These are phyloP conservation scores for Hirtodrosophila duncani DNA, from an alignment of 2,888 invertebrate genomes.

Conservation along the genomic window DNA sequence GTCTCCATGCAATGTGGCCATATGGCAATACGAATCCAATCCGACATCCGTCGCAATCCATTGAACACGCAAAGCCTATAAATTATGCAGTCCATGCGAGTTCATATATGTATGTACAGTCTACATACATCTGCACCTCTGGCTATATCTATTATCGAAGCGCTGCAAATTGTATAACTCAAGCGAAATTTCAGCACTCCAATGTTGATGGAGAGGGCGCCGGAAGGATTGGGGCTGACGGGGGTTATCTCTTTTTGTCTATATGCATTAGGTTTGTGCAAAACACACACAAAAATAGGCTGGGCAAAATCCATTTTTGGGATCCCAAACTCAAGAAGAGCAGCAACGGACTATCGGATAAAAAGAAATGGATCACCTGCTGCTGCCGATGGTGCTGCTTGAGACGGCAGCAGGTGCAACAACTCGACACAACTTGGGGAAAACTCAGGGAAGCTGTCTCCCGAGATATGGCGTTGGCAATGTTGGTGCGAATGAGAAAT, in stretches of 20 bases:
- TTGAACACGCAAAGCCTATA: constrained; percentile 71
- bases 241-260: constrained; percentile 53
- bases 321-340: constrained; percentile 28
- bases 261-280: constrained; percentile 59
- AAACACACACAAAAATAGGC: constrained; percentile 45
- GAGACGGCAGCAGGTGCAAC: constrained; percentile 55
- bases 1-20: too few relatives aligned
- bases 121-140: constrained; percentile 15
- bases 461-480: constrained; percentile 14
- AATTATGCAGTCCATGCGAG: constrained; percentile 63
- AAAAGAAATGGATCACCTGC: constrained; percentile 73
- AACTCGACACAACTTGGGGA: constrained; percentile 31
- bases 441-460: constrained; percentile 4
- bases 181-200: constrained; percentile 42
- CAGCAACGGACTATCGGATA: constrained; percentile 54
- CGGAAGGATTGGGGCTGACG: background rate
- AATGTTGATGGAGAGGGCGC: too few relatives aligned
- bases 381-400: constrained; percentile 42
- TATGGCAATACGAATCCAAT: too few relatives aligned
- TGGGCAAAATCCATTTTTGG: constrained; percentile 21
- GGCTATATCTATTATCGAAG: constrained; percentile 64
- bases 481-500: constrained; percentile 58
- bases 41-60: constrained; percentile 56
- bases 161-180: constrained; percentile 58
- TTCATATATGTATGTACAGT: too few relatives aligned